Evolutionary conservation across 2,888 invertebrate species (phyloP), one percentile per base, ranked within the genome.

Genomic region (Drosophila sordidapex): DNA sequence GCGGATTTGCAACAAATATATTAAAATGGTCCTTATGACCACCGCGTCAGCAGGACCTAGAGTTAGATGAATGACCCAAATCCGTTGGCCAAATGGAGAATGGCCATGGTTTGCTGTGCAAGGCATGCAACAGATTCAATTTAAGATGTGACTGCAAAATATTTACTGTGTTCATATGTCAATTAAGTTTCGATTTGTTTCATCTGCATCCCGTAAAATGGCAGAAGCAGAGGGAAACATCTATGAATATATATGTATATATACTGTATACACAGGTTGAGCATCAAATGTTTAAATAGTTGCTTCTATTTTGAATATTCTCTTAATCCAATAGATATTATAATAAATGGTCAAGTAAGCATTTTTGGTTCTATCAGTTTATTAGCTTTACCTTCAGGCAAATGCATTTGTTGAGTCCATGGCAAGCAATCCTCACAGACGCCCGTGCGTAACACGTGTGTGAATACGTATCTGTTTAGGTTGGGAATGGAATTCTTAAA

Each of bases 31-130:
- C 69, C 69, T 85, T 69, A 73, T 73, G 86, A 67, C 73, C 79
- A 78, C 31, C 62, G 27, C 25, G 29, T 29, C 25, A 59, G 46
- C 49, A n/a, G 38, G 8, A 35, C 53, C 21, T 25, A 67, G 33
- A 82, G 82, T 77, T 73, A 71, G 80, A 82, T 82, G 81, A 82
- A 82, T 75, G 77, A 68, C 74, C 77, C 71, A 70, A 74, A 67
- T n/a, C 40, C 67, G 65, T 57, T 74, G 72, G 58, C 70, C 69
- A 73, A 74, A 73, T 77, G 70, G 67, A 57, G 71, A 66, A 58
- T 70, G 43, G 58, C 70, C 80, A 75, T 67, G 73, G 82, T 74
- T 74, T 70, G 67, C 82, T 74, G 76, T 52, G 80, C 58, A 10
- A 68, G 61, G 48, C 35, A 54, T 36, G 57, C 48, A 46, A 33